Base-by-base conservation (phyloP, 1,140 invertebrate genomes). In the Mycetomoellerius zeteki region DNA sequence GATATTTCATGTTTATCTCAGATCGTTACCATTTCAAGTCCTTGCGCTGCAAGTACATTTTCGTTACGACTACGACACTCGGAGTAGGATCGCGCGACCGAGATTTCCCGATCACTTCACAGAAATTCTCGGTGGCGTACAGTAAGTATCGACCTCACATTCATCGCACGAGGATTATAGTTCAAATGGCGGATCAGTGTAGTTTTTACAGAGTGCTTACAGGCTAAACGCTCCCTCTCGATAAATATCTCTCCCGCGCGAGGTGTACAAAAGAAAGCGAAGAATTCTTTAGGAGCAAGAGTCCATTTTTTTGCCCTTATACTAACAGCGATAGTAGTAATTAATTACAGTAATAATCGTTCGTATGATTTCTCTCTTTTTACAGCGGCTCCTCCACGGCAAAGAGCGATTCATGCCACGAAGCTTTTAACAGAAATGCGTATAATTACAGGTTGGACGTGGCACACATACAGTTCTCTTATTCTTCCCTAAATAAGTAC, bases 361-460 rank as follows among this genome's bases (percentile, higher is more conserved):
- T 67, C 82, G 71, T 75, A 30, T 54, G 30, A 8, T 62, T 60
- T 43, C 19, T 62, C 21, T 52, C 47, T 69, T 54, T 77, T 85
- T 52, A 52, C 69, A 58, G 21, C 52, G 8, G n/a, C 64, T 58
- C 30, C 80, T 47, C 54, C 21, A 60, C 81, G 64, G 47, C 33
- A 33, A 72, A 73, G 81, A 56, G 71, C 62, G 52, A 75, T 47
- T 67, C 81, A 54, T 84, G 72, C 56, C 82, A 62, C 85, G 72
- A 75, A 84, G 86, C 58, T 89, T 89, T 75, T 73, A 84, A 89
- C 76, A 54, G 71, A 84, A 77, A 89, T 75, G 85, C 77, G 67
- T 84, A 73, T 77, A 89, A 89, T 89, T 89, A 87, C 72, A 84
- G 58, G 30, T 65, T 86, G 76, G 88, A 89, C 78, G 85, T 64